Base-by-base conservation (phyloP, 92 coral and sea anemone species). In the Zoanthus solanderi region DNA sequence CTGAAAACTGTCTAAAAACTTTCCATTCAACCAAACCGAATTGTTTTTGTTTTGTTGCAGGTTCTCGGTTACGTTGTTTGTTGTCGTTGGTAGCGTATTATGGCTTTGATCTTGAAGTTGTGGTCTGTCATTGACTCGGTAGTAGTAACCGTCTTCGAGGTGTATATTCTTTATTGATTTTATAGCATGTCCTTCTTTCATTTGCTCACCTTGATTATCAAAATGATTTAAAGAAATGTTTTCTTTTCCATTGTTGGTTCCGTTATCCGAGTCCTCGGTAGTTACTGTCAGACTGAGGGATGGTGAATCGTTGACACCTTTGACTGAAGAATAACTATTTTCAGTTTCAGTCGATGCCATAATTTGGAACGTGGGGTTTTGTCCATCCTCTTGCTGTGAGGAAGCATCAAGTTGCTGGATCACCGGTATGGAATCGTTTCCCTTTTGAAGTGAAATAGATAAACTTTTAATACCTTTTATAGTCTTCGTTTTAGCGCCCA, bases 281-380 rank as follows among this genome's bases (percentile, higher is more conserved):
- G 85, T 81, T 13, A 81, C 76, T 5, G 85, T 81, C 75, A 81
- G 23, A 46, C 85, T 81, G 12, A 81, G 85, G 5, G 85, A 81
- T 46, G 85, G 75, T n/a, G 63, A 63, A 5, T 46, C 61, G 17
- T 81, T 46, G 9, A 1, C 63, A 45, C 23, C 63, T 17, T 17
- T 30, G 3, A 17, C 23, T 66, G 60, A 29, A 65, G 85, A 66
- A 8, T 6, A 4, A 28, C 7, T 66, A 11, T 81, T 71, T 13
- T 81, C 61, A 8, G 85, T 18, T 67, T 42, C 28, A 5, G 85
- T 34, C 17, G 85, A 45, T 7, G 85, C 66, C 13, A 73, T 81
- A 3, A 81, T 75, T 63, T 81, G 75, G 16, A 81, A 81, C 6
- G 85, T 66, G 3, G 85, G 18, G 14, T 30, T 71, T 28, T 65